Conservation (phyloP, 2,113 vertebrate genomes). For the Phyllostomus discolor region DNA sequence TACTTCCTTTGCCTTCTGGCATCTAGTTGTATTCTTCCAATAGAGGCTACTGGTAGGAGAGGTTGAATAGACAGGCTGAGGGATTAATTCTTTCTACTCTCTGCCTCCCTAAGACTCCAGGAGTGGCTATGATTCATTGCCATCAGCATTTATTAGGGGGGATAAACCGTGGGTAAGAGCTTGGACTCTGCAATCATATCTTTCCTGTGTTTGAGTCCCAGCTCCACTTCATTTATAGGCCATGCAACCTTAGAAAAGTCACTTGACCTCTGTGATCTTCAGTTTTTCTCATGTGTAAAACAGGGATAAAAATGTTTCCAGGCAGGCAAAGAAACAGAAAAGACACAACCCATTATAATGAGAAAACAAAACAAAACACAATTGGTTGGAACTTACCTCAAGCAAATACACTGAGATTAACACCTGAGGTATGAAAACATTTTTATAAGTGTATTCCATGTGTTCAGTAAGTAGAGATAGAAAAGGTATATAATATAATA, state of each 20-base stretch:
- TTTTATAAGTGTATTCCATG: not conserved
- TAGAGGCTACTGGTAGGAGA: not conserved
- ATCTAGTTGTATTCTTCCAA: not conserved
- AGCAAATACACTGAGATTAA: not conserved
- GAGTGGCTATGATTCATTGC: not conserved
- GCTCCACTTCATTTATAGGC: not conserved
- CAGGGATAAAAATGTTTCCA: not conserved
- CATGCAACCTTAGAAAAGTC: not conserved
- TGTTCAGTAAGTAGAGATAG: not conserved
- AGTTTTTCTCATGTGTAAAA: not conserved
- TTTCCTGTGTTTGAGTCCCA: not conserved
- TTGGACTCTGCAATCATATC: not conserved
- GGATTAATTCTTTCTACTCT: not conserved
- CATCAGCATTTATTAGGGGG: not conserved
- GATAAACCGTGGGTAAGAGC: not conserved
- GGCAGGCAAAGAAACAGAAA: not conserved
- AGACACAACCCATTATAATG: too few species aligned
- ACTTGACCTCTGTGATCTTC: not conserved
- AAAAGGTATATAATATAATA: not conserved
- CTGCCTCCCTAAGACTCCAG: not conserved
- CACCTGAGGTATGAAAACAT: not conserved
- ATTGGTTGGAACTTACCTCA: not conserved
- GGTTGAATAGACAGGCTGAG: not conserved
- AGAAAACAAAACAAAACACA: not conserved
- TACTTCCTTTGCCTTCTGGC: not conserved